Evolutionary conservation across 2,797 vertebrate species (phyloP).

Genomic region (Rhincodon typus): DNA sequence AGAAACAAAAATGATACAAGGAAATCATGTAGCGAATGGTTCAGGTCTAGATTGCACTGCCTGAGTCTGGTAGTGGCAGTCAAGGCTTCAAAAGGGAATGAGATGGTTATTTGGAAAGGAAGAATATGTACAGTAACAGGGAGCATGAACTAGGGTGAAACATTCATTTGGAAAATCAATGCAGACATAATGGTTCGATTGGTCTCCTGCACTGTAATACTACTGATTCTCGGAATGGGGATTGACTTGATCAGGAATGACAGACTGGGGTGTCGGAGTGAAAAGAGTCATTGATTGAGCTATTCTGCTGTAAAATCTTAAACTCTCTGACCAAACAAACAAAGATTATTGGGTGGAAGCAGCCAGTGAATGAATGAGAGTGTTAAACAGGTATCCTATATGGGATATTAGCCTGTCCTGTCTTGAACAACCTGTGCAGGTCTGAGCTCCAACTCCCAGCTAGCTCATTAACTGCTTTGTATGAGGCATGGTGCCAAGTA

Average conservation of each 20-base stretch:
- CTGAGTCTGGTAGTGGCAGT: too few relatives aligned
- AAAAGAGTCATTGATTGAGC: background rate
- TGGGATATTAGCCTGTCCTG: background rate
- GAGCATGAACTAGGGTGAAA: too few relatives aligned
- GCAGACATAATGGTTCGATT: too few relatives aligned
- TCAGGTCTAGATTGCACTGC: too few relatives aligned
- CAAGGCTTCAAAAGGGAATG: too few relatives aligned
- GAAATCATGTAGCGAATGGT: too few relatives aligned
- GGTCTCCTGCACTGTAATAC: too few relatives aligned
- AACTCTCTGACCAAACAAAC: background rate
- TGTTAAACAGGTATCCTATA: background rate
- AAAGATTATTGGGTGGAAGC: background rate
- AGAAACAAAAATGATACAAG: too few relatives aligned
- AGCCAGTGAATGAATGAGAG: background rate
- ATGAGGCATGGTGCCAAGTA: background rate
- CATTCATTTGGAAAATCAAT: too few relatives aligned
- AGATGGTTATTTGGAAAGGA: too few relatives aligned
- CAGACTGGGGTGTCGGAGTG: background rate
- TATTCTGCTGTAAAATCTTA: background rate
- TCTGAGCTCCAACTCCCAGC: background rate
- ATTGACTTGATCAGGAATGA: background rate
- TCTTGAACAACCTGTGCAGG: background rate
- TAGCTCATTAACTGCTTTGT: background rate
- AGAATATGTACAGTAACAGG: too few relatives aligned
- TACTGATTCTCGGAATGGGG: background rate